Conservation (phyloP, 1,140 invertebrate species). For the Ips typographus region DNA sequence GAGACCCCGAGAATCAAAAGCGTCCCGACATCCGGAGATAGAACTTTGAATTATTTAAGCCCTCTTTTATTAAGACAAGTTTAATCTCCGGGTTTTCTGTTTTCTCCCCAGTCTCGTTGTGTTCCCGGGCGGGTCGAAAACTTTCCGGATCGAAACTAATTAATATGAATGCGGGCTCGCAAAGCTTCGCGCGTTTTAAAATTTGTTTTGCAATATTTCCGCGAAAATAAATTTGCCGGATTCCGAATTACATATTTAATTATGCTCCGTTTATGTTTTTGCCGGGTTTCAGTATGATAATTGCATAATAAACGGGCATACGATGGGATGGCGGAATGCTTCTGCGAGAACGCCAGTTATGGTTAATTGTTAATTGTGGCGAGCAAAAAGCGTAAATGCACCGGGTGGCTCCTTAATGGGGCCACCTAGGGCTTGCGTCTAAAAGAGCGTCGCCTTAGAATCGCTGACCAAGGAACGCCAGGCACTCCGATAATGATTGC, state of each 20-base stretch:
- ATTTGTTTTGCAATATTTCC: neutral
- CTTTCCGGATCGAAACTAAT: constrained; percentile 5
- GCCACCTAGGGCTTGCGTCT: constrained; percentile 14
- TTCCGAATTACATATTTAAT: neutral
- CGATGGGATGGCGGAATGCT: constrained; percentile 8
- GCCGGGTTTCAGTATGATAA: constrained; percentile 10
- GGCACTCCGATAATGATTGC: constrained; percentile 24
- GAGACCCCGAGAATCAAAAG: constrained; percentile 6
- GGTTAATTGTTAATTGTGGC: constrained; percentile 26
- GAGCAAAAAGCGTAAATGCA: constrained; percentile 19
- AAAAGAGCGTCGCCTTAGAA: constrained; percentile 1
- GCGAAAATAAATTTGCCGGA: neutral
- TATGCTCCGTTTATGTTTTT: constrained; percentile 2
- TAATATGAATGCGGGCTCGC: neutral
- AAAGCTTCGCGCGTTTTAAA: neutral
- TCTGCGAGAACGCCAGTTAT: constrained; percentile 22
- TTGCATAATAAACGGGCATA: constrained; percentile 18
- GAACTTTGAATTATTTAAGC: constrained; percentile 21
- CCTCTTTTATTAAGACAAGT: constrained; percentile 22
- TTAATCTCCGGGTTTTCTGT: constrained; percentile 14
- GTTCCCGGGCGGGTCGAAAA: neutral
- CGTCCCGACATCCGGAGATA: constrained; percentile 8
- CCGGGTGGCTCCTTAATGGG: constrained; percentile 21
- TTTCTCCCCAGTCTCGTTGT: neutral
- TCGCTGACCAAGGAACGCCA: constrained; percentile 3